Conservation (phyloP, 2,797 vertebrate genomes). For the Pseudochirops cupreus region DNA sequence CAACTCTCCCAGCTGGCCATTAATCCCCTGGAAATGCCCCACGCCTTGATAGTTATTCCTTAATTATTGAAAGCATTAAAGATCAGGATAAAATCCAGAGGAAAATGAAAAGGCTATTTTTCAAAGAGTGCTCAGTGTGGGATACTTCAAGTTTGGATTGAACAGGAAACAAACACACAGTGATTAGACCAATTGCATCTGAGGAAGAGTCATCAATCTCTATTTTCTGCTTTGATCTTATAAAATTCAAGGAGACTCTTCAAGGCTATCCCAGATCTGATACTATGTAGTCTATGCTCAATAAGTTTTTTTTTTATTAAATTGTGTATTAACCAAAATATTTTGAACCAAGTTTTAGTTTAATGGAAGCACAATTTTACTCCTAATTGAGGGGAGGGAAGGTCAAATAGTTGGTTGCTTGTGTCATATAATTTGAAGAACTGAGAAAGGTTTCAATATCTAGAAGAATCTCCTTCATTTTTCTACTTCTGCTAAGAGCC, state of each 20-base stretch:
- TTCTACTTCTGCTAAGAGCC: not conserved
- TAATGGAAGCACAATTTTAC: not conserved
- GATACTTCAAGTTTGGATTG: conserved; percentile 68
- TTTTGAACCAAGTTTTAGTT: conserved; percentile 24
- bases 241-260: conserved; percentile 62
- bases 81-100: conserved; percentile 74
- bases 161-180: conserved; percentile 56
- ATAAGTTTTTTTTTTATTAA: conserved; percentile 67
- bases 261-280: conserved; percentile 44
- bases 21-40: conserved; percentile 79
- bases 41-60: conserved; percentile 80
- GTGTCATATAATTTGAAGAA: conserved; percentile 6
- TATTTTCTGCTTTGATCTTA: conserved; percentile 68
- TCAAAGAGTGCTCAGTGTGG: conserved; percentile 70
- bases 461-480: not conserved
- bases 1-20: conserved; percentile 79
- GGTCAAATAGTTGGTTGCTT: conserved; percentile 2
- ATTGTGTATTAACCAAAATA: conserved; percentile 38
- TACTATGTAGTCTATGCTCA: conserved; percentile 62
- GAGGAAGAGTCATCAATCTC: conserved; percentile 73
- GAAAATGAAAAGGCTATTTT: conserved; percentile 77
- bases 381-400: not conserved
- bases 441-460: conserved; percentile 13
- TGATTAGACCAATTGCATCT: conserved; percentile 68
- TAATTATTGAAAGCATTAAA: conserved; percentile 82